Base-by-base conservation (phyloP, 1,140 invertebrate genomes). In the Apis laboriosa region DNA sequence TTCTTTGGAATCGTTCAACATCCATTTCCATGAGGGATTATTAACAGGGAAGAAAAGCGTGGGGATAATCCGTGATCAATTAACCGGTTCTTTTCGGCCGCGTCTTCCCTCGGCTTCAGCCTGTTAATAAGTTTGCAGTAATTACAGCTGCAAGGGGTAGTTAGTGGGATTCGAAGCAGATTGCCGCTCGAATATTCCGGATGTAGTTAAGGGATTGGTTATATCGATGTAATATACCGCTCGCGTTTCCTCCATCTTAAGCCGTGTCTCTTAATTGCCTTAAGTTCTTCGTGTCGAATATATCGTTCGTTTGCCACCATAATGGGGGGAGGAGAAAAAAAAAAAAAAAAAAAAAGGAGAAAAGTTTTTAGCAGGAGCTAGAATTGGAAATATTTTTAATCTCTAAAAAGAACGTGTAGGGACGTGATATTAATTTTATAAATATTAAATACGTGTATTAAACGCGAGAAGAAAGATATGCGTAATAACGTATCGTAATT, bases 61-160 rank as follows among this genome's bases (percentile, higher is more conserved):
- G 21, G 12, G 51, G 24, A 55, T 79, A 79, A 72, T 79, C 49
- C 55, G 24, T 7, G 77, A 79, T 72, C 67, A 43, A 79, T 79
- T 63, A 63, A 79, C 13, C 77, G 49, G 56, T 51, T 72, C 77
- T 72, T 70, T 78, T 71, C 21, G 8, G 13, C n/a, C 21, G 8
- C 21, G 53, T 19, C 55, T 28, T 24, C 28, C 9, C 3, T 28
- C 21, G 34, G 34, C 8, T 77, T 17, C 15, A 21, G 56, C 28
- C 60, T 64, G 78, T 80, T 80, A 73, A 80, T 80, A 80, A 80
- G 70, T 74, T 74, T 43, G 60, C 78, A 53, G 60, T 73, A 64
- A 73, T 80, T 80, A 77, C 53, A 19, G 49, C 19, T 28, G 53
- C 5, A 12, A 28, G 28, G 34, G 19, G 53, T 64, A n/a, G 68